phyloP scores from a whole-genome alignment of 2,888 invertebrate genomes.

The Lasiommata megera region DNA sequence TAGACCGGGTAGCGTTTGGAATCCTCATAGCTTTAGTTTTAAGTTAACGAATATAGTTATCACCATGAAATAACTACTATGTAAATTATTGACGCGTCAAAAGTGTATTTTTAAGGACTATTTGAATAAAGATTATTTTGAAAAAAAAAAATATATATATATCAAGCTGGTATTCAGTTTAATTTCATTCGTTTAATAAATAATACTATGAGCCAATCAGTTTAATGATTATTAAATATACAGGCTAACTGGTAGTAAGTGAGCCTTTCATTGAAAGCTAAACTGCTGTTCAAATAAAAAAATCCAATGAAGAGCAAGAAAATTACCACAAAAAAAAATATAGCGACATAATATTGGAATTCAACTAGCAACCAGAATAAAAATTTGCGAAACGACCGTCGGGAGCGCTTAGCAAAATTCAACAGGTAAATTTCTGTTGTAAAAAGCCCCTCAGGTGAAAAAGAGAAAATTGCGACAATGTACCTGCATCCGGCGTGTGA shows the following conservation, averaged over 20 bases:
- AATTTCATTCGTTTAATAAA: too few species aligned
- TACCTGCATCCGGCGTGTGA: slow-evolving; percentile 14
- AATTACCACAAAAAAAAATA: slow-evolving; percentile 8
- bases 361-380: slow-evolving; percentile 14
- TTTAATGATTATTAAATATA: too few species aligned
- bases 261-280: not conserved
- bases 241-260: too few species aligned
- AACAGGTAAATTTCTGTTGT: slow-evolving; percentile 19
- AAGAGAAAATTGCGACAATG: slow-evolving; percentile 14
- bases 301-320: not conserved
- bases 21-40: too few species aligned
- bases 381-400: slow-evolving; percentile 15
- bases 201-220: not conserved
- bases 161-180: too few species aligned
- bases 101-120: too few species aligned
- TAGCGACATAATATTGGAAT: slow-evolving; percentile 11
- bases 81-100: too few species aligned
- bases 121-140: too few species aligned
- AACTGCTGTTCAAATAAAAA: not conserved
- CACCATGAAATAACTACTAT: too few species aligned
- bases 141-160: too few species aligned
- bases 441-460: slow-evolving; percentile 16
- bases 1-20: too few species aligned
- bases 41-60: too few species aligned
- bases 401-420: slow-evolving; percentile 16